Conservation (phyloP, 2,797 vertebrate genomes). For the Chrysocyon brachyurus region DNA sequence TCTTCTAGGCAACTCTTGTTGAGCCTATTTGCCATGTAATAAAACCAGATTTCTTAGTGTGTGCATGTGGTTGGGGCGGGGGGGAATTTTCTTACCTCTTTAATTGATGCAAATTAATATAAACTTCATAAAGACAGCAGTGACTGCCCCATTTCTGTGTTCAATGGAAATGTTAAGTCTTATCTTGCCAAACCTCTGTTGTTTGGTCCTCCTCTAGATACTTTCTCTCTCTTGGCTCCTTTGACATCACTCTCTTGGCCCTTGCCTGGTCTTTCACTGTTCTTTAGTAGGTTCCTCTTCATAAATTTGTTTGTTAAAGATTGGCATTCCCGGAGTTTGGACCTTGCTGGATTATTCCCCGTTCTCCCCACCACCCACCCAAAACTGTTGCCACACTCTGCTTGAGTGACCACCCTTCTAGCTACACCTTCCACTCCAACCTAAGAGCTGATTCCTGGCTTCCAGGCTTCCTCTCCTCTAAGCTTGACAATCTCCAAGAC, state of each 20-base stretch:
- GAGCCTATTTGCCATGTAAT: slow-evolving; percentile 33
- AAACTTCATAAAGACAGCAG: slow-evolving; percentile 21
- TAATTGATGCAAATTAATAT: slow-evolving; percentile 6
- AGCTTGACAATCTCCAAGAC: background rate
- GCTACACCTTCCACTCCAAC: background rate
- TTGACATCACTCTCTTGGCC: background rate
- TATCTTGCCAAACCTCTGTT: background rate
- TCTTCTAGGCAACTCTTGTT: background rate
- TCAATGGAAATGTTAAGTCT: background rate
- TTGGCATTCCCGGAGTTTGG: background rate
- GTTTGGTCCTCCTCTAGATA: background rate
- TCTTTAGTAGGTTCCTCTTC: background rate
- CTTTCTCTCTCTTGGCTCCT: background rate
- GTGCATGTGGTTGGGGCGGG: background rate
- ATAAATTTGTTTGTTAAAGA: background rate
- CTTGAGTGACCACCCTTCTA: background rate
- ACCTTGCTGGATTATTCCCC: background rate
- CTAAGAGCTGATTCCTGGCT: background rate
- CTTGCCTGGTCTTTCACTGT: background rate
- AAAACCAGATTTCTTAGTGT: slow-evolving; percentile 16
- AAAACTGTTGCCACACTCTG: no score
- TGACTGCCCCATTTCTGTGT: background rate
- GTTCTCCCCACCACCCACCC: no score
- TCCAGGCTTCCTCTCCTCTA: background rate
- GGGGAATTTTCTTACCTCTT: background rate